Percentiles rank a stretch among this genome's conserved stretches.
These are phyloP conservation scores for Stenichneumon culpator DNA, from an alignment of 2,888 invertebrate genomes.

Conservation along the genomic window DNA sequence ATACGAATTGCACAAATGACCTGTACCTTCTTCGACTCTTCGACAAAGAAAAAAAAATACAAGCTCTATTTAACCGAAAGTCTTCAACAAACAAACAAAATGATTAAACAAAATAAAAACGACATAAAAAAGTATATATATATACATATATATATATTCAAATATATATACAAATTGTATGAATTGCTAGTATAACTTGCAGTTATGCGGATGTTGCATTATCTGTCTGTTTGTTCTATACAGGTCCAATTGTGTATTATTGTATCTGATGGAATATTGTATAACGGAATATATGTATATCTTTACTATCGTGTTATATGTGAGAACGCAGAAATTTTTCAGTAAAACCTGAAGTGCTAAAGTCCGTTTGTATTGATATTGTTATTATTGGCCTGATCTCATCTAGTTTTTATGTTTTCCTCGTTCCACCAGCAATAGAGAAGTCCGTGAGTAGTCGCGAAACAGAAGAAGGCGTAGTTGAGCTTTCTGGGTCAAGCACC, in stretches of 20 bases:
- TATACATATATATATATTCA: conserved; percentile 70
- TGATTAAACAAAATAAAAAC: conserved; percentile 66
- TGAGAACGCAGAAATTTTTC: conserved; percentile 64
- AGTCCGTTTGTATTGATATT: conserved; percentile 59
- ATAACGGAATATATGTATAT: conserved; percentile 77
- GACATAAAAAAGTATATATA: conserved; percentile 70
- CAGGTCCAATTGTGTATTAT: conserved; percentile 82
- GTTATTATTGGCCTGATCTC: conserved; percentile 33
- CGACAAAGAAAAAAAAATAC: conserved; percentile 69
- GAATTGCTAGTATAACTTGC: conserved; percentile 80
- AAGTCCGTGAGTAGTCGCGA: conserved; percentile 40
- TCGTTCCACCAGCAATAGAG: conserved; percentile 57
- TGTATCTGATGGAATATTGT: conserved; percentile 83
- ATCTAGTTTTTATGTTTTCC: conserved; percentile 16
- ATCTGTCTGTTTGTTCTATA: conserved; percentile 82
- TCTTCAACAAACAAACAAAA: conserved; percentile 78
- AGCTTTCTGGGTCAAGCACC: conserved; percentile 78
- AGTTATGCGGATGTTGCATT: conserved; percentile 81
- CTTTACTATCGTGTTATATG: conserved; percentile 69
- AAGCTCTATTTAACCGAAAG: conserved; percentile 80
- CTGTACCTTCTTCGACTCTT: conserved; percentile 77
- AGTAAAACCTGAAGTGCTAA: conserved; percentile 68
- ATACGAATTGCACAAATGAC: conserved; percentile 69
- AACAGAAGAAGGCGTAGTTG: conserved; percentile 37
- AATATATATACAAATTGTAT: conserved; percentile 75